Percentiles rank a stretch among this genome's conserved stretches.
Evolutionary conservation across 2,113 vertebrate species (phyloP).

Genomic region (Meleagris gallopavo): DNA sequence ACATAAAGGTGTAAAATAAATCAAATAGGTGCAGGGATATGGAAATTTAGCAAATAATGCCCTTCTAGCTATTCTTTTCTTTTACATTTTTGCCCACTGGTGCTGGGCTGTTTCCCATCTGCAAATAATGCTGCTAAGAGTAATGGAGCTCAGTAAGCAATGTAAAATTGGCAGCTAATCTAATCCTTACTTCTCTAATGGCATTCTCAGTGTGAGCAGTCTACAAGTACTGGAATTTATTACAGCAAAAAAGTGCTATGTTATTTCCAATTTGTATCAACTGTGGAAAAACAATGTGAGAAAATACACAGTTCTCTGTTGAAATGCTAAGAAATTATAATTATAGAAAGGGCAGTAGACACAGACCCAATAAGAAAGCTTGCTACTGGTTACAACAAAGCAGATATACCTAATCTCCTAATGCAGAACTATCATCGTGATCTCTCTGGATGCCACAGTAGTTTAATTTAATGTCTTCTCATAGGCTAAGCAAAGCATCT

Average conservation of each 20-base stretch:
- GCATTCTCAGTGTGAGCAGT: background rate
- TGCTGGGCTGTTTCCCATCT: background rate
- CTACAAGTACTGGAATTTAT: background rate
- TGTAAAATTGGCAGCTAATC: background rate
- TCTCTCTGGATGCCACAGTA: background rate
- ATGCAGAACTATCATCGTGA: background rate
- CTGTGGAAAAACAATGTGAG: background rate
- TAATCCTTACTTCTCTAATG: background rate
- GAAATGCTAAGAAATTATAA: background rate
- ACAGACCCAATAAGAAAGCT: background rate
- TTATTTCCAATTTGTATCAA: background rate
- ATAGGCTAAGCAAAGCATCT: background rate
- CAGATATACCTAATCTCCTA: background rate
- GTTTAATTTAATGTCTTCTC: background rate
- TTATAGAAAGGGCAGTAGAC: background rate
- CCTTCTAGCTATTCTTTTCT: background rate
- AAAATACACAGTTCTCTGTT: conserved; percentile 1
- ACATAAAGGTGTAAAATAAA: background rate
- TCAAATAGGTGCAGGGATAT: background rate
- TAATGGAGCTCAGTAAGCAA: conserved; percentile 7
- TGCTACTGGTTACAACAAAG: background rate
- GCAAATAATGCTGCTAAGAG: background rate
- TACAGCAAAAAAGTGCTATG: background rate
- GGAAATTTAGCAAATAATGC: background rate
- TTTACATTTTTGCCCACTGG: background rate